A percentile compares a stretch with the other conserved stretches of the same genome.
These are phyloP conservation scores for Reticulitermes speratus DNA, from an alignment of 1,140 invertebrate species.

Conservation along the genomic window DNA sequence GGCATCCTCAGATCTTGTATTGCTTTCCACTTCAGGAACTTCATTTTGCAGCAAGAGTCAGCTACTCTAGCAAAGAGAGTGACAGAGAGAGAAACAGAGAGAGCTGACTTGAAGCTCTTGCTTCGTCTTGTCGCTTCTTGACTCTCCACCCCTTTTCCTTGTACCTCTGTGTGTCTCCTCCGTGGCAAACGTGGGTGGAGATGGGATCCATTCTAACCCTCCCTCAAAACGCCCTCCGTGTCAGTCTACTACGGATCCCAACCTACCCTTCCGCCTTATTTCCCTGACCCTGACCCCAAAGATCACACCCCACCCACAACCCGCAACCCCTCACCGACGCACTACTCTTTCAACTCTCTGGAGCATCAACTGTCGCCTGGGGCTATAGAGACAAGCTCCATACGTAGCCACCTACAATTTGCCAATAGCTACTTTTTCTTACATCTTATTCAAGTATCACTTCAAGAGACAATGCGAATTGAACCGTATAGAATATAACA, in stretches of 20 bases:
- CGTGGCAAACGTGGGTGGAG: not conserved
- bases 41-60: not conserved
- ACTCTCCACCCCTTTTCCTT: not conserved
- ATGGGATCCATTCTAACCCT: not conserved
- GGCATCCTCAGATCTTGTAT: not conserved
- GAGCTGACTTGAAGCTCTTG: not conserved
- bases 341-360: not conserved
- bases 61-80: not conserved
- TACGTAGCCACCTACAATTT: not conserved
- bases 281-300: not conserved
- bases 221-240: not conserved
- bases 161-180: not conserved
- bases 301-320: not conserved
- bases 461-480: not conserved
- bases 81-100: not conserved
- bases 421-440: not conserved
- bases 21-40: slow-evolving; percentile 14
- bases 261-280: not conserved
- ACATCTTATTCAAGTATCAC: not conserved
- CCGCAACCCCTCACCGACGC: not conserved
- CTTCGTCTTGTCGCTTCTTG: not conserved
- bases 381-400: not conserved
- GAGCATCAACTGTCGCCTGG: not conserved
- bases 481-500: not conserved
- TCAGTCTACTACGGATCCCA: not conserved